Base-by-base conservation (phyloP, 2,113 vertebrate genomes). In the Mugil cephalus region DNA sequence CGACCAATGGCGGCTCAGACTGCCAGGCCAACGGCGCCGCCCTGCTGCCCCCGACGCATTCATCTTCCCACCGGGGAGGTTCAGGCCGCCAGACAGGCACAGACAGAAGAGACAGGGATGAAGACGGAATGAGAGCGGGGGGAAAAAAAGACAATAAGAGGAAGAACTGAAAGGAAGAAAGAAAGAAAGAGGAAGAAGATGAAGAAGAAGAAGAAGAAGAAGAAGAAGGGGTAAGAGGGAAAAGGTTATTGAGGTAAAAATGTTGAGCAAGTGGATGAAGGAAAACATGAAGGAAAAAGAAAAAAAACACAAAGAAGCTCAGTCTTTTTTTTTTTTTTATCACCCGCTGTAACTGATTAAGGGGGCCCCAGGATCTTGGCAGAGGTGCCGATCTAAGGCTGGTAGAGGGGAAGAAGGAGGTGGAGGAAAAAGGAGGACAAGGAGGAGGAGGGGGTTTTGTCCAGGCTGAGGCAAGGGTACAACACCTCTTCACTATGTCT, bases 21-120 rank as follows among this genome's bases (percentile, higher is more conserved):
- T 40, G 81, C 61, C 73, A 40, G 82, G 74, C 84, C 78, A 77
- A 80, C 39, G 84, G 76, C 78, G 78, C 87, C 80, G 39, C 87
- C 87, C 83, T 67, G 83, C 85, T 85, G 81, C 85, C 87, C 43
- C 58, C 55, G 3, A 56, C 61, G 71, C 87, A 92, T 93, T 91
- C 88, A 92, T 92, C 93, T 86, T 83, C 88, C 66, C 89, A 86
- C 82, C 80, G 15, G 87, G 92, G 82, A 89, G 77, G 81, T 70
- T 61, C 35, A 63, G 63, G 38, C 69, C 50, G 70, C 80, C 82
- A 78, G 78, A 84, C 82, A 86, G 84, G 66, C 68, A 34, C 73
- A 80, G 78, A 87, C 68, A 69, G 62, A 43, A 48, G 24, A 82
- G 71, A 69, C 82, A 78, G 77, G 13, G 8, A 75, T 45, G 70